Conservation (phyloP, 2,888 invertebrate genomes). For the Limenitis camilla region DNA sequence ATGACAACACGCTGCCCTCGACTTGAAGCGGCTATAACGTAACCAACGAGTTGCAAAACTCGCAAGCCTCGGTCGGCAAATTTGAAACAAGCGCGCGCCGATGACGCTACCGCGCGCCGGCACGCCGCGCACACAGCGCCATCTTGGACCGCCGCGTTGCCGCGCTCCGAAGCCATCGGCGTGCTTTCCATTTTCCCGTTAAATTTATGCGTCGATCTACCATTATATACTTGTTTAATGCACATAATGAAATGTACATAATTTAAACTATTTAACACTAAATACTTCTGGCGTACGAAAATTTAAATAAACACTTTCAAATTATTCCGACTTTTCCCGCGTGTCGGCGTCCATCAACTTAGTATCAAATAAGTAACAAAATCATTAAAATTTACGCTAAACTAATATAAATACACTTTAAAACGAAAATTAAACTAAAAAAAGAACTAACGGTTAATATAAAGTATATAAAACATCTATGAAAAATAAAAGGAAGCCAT, state of each 20-base stretch:
- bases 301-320: too few species aligned
- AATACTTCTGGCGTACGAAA: too few species aligned
- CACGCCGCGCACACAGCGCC: slow-evolving; percentile 70
- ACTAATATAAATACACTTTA: neutral
- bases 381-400: slow-evolving; percentile 28
- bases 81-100: slow-evolving; percentile 66
- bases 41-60: slow-evolving; percentile 64
- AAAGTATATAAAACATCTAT: slow-evolving; percentile 3
- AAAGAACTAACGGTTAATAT: neutral
- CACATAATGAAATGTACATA: slow-evolving; percentile 4
- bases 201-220: slow-evolving; percentile 16
- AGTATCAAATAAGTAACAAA: slow-evolving; percentile 38
- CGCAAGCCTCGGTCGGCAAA: slow-evolving; percentile 38
- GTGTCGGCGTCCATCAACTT: slow-evolving; percentile 51
- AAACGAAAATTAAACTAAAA: neutral
- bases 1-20: slow-evolving; percentile 69
- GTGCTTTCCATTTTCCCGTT: slow-evolving; percentile 45
- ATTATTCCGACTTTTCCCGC: too few species aligned
- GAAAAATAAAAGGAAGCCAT: slow-evolving; percentile 66
- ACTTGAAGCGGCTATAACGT: slow-evolving; percentile 48
- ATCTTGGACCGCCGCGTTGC: slow-evolving; percentile 58
- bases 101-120: slow-evolving; percentile 54
- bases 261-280: too few species aligned
- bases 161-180: slow-evolving; percentile 38
- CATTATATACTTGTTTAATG: slow-evolving; percentile 8